Percentiles rank a stretch among this genome's conserved stretches.
These are phyloP conservation scores for Butorides virescens DNA, from an alignment of 2,113 vertebrate genomes.

Conservation along the genomic window DNA sequence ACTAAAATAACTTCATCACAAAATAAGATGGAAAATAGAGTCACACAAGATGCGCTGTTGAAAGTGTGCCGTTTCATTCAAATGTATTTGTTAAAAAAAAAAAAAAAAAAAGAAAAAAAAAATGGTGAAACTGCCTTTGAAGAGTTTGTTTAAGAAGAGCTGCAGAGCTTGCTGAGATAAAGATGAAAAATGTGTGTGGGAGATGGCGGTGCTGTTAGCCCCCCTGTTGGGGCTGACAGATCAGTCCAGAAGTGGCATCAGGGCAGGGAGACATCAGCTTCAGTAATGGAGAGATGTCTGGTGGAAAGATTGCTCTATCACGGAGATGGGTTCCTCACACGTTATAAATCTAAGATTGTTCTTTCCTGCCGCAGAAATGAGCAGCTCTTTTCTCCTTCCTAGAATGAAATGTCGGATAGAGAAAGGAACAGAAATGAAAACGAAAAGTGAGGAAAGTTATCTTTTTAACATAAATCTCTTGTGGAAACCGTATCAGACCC, in stretches of 20 bases:
- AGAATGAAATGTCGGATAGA: constrained; percentile 67
- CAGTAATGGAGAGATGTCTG: constrained; percentile 80
- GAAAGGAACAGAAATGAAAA: constrained; percentile 64
- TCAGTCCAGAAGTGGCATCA: constrained; percentile 65
- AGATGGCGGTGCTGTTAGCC: constrained; percentile 1
- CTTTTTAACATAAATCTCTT: constrained; percentile 69
- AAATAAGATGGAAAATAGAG: background rate
- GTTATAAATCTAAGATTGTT: constrained; percentile 78
- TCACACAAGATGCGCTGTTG: background rate
- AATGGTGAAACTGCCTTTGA: background rate
- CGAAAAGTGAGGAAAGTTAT: constrained; percentile 61
- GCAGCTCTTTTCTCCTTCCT: constrained; percentile 62
- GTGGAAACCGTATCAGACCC: background rate
- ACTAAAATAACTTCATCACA: constrained; percentile 13
- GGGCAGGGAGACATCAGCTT: constrained; percentile 71
- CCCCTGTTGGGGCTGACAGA: constrained; percentile 63
- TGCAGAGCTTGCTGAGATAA: constrained; percentile 27
- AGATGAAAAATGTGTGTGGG: constrained; percentile 55
- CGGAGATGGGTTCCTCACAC: constrained; percentile 69
- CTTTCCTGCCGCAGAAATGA: constrained; percentile 69
- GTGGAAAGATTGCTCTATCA: constrained; percentile 82
- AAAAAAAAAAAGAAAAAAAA: background rate
- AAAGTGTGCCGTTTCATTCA: background rate
- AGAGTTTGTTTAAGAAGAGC: constrained; percentile 36
- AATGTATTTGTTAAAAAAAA: background rate